Evolutionary conservation across 2,888 invertebrate species (phyloP), one percentile per base, ranked within the genome.

Genomic region (Rhingia campestris): DNA sequence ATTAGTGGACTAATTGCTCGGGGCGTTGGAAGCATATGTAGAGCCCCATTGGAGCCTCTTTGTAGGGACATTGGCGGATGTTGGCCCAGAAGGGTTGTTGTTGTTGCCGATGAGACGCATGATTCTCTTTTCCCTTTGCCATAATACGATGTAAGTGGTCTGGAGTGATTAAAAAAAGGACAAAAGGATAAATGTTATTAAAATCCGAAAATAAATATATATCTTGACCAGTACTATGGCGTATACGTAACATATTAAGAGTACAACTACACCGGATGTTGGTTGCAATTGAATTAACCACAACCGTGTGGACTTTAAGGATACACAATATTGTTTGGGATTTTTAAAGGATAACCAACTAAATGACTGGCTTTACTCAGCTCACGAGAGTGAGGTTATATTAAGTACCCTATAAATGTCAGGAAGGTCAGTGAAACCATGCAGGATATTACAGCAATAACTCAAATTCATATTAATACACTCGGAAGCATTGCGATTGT

Each of bases 61-160:
- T 90, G 91, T 87, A 88, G 88, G 64, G 86, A 88, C 86, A 88
- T 89, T 67, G 87, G 90, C 86, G 74, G 91, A 82, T 90, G 89
- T 51, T 90, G 91, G 32, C 93, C 92, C 86, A 96, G 93, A 86
- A 95, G 92, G 4, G 96, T 96, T 10, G 96, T 96, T 74, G 96
- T 96, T 45, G 96, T 96, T 70, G 95, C 94, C 91, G 96, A 96
- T 70, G 96, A 95, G 12, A 95, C 94, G 84, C 95, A 95, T 4
- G 96, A 96, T 91, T 96, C 96, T 53, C 90, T 88, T 82, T 90
- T 90, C 81, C 96, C 93, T 91, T 96, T 96, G 88, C 93, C 93
- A 89, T 93, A 94, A 81, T 91, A 89, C 9, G 90, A 92, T 87
- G 95, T 94, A 69, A 95, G 94, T 88, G 95, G 95, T 90, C 94